These are phyloP conservation scores for Menura novaehollandiae DNA, from an alignment of 2,113 vertebrate species.

Conservation along the genomic window DNA sequence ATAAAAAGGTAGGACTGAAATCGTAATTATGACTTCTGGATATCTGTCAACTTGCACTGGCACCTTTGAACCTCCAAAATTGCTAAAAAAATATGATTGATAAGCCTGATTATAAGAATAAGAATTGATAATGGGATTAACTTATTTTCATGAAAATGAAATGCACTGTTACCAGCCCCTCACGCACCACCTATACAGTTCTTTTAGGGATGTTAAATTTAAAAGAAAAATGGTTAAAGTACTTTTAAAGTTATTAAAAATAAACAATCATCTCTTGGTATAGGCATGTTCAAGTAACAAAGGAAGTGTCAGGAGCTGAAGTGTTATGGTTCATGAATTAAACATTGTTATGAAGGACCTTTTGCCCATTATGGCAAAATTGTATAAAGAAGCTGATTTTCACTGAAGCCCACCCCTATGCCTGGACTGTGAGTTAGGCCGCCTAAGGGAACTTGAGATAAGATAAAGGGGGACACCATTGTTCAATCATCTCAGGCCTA, in stretches of 20 bases:
- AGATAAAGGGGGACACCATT: too few relatives aligned
- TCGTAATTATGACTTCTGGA: background rate
- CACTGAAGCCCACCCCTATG: too few relatives aligned
- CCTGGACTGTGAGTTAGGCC: too few relatives aligned
- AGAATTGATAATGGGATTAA: background rate
- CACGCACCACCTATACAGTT: background rate
- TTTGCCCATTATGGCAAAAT: too few relatives aligned
- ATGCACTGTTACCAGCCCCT: background rate
- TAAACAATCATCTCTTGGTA: background rate
- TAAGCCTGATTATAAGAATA: too few relatives aligned
- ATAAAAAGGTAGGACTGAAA: background rate
- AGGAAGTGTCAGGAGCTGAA: too few relatives aligned
- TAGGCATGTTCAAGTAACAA: background rate
- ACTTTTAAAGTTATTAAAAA: background rate
- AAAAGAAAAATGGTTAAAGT: background rate
- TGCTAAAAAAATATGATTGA: background rate
- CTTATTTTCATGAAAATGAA: background rate
- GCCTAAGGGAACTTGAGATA: too few relatives aligned
- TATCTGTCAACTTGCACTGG: background rate
- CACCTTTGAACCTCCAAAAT: background rate
- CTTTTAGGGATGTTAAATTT: background rate
- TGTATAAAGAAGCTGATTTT: too few relatives aligned
- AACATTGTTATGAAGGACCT: too few relatives aligned
- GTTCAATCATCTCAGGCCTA: too few relatives aligned
- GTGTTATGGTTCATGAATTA: too few relatives aligned